Conservation (phyloP, 2,113 vertebrate species). For the Cynoglossus semilaevis region DNA sequence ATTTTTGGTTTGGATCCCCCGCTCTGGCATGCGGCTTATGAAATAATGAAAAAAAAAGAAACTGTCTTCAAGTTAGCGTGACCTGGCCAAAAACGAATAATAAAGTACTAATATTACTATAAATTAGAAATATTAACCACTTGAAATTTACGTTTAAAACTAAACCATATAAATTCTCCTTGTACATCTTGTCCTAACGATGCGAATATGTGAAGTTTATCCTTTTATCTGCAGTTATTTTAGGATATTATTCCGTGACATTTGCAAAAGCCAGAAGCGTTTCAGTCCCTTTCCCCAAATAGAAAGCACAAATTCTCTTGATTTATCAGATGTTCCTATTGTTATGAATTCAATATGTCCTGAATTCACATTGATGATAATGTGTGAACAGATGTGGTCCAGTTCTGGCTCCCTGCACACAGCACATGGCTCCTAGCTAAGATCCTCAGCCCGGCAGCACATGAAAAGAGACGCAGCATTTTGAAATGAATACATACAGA, state of each 20-base stretch:
- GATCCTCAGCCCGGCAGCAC: slow-evolving; percentile 43
- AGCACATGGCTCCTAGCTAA: slow-evolving; percentile 39
- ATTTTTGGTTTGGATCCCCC: slow-evolving; percentile 1
- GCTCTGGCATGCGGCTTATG: slow-evolving; percentile 23
- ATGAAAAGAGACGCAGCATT: slow-evolving; percentile 50
- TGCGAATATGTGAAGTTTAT: slow-evolving; percentile 16
- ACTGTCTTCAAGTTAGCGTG: slow-evolving; percentile 2
- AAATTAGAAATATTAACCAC: slow-evolving; percentile 4
- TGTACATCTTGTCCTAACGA: no score
- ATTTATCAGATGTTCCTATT: slow-evolving; percentile 40
- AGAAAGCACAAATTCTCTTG: slow-evolving; percentile 14
- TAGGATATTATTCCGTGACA: not conserved
- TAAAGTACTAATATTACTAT: slow-evolving; percentile 5
- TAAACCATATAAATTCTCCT: not conserved
- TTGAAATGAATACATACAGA: slow-evolving; percentile 56
- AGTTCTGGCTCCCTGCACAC: slow-evolving; percentile 33
- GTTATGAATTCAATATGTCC: slow-evolving; percentile 53
- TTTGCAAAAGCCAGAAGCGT: slow-evolving; percentile 27
- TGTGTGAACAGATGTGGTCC: slow-evolving; percentile 53
- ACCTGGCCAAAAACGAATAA: slow-evolving; percentile 5
- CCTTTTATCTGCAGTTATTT: slow-evolving; percentile 17
- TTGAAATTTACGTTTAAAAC: slow-evolving; percentile 17
- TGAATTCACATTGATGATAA: slow-evolving; percentile 37
- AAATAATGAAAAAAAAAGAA: slow-evolving; percentile 12
- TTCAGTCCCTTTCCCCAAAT: slow-evolving; percentile 20